Base-by-base conservation (phyloP, 2,113 vertebrate species). In the Felis catus region DNA sequence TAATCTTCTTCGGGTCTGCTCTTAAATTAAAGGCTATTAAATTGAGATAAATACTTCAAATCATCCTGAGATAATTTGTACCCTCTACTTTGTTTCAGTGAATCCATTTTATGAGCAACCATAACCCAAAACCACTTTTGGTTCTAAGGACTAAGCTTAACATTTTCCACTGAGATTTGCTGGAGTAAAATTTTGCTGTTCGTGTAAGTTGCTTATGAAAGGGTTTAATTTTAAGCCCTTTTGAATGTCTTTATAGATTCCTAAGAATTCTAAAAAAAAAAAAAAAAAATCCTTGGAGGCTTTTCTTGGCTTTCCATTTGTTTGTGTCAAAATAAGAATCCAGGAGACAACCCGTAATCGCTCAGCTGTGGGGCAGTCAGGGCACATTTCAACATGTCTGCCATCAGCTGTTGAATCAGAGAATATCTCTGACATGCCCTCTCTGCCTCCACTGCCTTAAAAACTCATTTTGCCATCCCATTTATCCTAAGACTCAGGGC, bases 191-290 rank as follows among this genome's bases (percentile, higher is more conserved):
- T 86, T 94, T 95, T 96, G 45, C 68, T 68, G 68, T 83, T 97
- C 63, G 0, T 92, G 91, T 95, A 87, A 94, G 82, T 93, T 97
- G 84, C 74, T 97, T 97, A 94, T 73, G 53, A 78, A 93, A 71
- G 80, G 92, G 90, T 93, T 97, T 91, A 95, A 71, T 45, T 71
- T 61, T 90, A 96, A 97, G 89, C 85, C 61, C n/a, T 61, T 87
- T 87, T 58, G 61, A 93, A 91, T 96, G 66, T 93, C 92, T 93
- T 55, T 41, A 58, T 79, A 90, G 85, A 96, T 97, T 96, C 89
- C 74, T 90, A 66, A 48, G 80, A 79, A 33, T 94, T 93, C 81
- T 91, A 33, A 55, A 78, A 89, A 73, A 87, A 90, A 78, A 78
- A 36, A 36, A 61, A 94, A 87, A 90, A 78, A 61, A 94, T 94